Evolutionary conservation across 2,888 invertebrate species (phyloP).

Genomic region (Idaea biselata): DNA sequence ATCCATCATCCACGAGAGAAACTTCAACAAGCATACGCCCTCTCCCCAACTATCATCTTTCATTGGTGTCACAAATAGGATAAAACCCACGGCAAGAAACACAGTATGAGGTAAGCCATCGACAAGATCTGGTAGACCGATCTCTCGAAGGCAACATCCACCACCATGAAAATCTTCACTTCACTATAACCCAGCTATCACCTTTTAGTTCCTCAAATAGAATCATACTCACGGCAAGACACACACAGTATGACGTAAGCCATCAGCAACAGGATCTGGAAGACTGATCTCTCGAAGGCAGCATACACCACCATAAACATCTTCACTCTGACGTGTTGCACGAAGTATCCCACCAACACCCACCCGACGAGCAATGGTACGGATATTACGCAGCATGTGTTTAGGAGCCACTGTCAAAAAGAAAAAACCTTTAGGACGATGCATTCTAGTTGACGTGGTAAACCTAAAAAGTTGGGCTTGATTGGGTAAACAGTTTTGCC

Average conservation of each 20-base stretch:
- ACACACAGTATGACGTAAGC: slow-evolving; percentile 14
- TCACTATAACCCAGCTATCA: too few species aligned
- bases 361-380: slow-evolving; percentile 13
- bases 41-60: too few species aligned
- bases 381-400: slow-evolving; percentile 8
- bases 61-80: too few species aligned
- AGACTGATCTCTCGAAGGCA: slow-evolving; percentile 19
- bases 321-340: slow-evolving; percentile 16
- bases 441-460: not conserved
- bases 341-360: slow-evolving; percentile 19
- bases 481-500: too few species aligned
- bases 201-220: not conserved
- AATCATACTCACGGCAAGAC: slow-evolving; percentile 13
- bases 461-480: too few species aligned
- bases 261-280: slow-evolving; percentile 15
- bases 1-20: slow-evolving; percentile 25
- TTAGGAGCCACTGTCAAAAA: slow-evolving; percentile 18
- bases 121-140: too few species aligned
- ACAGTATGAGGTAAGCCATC: too few species aligned
- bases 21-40: slow-evolving; percentile 4
- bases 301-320: slow-evolving; percentile 19
- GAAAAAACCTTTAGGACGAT: not conserved
- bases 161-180: too few species aligned
- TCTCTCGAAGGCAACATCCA: too few species aligned
- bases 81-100: too few species aligned